These are phyloP conservation scores for Ochropleura leucogaster DNA, from an alignment of 2,888 invertebrate genomes.

Conservation along the genomic window DNA sequence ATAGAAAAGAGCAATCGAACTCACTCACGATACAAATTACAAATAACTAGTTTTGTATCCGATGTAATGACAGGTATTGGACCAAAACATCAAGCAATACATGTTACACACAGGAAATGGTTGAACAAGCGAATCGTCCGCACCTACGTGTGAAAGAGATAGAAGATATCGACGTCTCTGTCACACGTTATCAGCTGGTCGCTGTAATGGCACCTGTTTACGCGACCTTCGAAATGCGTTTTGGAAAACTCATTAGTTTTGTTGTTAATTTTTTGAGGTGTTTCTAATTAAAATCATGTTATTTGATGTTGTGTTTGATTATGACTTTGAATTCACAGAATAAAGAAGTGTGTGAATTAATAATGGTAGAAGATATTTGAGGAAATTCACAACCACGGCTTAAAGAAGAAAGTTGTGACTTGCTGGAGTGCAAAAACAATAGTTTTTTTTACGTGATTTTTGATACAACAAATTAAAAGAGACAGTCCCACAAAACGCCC, in stretches of 20 bases:
- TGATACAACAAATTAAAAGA: no score
- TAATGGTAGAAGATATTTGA: not conserved
- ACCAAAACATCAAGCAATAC: constrained; percentile 63
- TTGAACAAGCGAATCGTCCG: constrained; percentile 67
- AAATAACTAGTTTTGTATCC: constrained; percentile 40
- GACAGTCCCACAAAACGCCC: no score
- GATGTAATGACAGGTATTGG: constrained; percentile 55
- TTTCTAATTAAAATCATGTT: not conserved
- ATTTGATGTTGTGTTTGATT: not conserved
- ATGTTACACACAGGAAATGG: constrained; percentile 77
- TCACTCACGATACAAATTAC: not conserved
- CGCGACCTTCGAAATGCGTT: constrained; percentile 39
- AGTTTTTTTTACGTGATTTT: no score
- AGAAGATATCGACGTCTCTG: constrained; percentile 36
- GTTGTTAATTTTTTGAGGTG: not conserved
- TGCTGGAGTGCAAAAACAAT: not conserved
- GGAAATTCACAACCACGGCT: not conserved
- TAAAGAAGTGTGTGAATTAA: not conserved
- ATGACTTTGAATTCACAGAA: not conserved
- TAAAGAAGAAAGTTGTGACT: not conserved
- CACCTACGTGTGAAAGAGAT: constrained; percentile 60
- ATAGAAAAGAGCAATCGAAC: constrained; percentile 31
- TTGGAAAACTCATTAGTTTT: constrained; percentile 13
- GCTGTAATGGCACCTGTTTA: constrained; percentile 49
- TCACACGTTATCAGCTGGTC: constrained; percentile 72